Evolutionary conservation across 2,888 invertebrate species (phyloP).

Genomic region (Melanchra persicariae): DNA sequence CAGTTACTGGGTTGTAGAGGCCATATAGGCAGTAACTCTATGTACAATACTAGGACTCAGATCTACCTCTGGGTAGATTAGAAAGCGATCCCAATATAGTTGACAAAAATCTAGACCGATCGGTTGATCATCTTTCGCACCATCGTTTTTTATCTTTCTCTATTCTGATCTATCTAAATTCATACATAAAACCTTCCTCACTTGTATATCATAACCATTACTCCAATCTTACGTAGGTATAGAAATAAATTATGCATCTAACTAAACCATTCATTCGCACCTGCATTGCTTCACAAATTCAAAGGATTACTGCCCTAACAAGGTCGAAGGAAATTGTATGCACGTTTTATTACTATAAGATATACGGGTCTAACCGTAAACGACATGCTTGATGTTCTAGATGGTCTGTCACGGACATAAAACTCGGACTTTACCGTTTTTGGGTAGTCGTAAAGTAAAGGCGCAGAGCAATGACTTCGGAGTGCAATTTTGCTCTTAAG

Average conservation of each 20-base stretch:
- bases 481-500: slow-evolving; percentile 55
- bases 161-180: too few species aligned
- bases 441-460: slow-evolving; percentile 49
- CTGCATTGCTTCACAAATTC: slow-evolving; percentile 38
- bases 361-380: slow-evolving; percentile 70
- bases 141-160: too few species aligned
- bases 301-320: slow-evolving; percentile 55
- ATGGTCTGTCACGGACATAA: slow-evolving; percentile 61
- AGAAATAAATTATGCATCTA: slow-evolving; percentile 8
- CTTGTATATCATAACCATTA: too few species aligned
- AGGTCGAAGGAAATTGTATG: slow-evolving; percentile 71
- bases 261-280: slow-evolving; percentile 7
- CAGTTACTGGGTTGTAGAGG: too few species aligned
- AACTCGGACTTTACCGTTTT: slow-evolving; percentile 63
- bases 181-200: too few species aligned
- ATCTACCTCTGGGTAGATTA: too few species aligned
- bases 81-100: too few species aligned
- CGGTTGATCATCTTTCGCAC: too few species aligned
- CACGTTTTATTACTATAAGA: slow-evolving; percentile 72
- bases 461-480: slow-evolving; percentile 53
- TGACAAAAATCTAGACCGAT: too few species aligned
- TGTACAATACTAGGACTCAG: too few species aligned
- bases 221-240: too few species aligned
- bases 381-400: slow-evolving; percentile 51
- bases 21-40: too few species aligned